Base-by-base conservation (phyloP, 2,797 vertebrate species). In the Artibeus jamaicensis region DNA sequence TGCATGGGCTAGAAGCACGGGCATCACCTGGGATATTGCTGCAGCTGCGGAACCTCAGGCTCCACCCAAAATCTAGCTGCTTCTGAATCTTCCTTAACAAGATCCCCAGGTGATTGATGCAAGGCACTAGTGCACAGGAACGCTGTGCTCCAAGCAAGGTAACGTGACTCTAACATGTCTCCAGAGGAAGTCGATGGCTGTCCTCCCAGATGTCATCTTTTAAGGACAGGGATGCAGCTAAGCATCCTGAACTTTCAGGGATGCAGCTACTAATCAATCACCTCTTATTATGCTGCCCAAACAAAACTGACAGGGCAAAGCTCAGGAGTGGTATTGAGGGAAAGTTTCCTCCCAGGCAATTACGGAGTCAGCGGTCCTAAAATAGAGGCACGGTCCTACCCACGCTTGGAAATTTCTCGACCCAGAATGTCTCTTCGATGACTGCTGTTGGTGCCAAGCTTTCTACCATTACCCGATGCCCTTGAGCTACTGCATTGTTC, bases 281-380 rank as follows among this genome's bases (percentile, higher is more conserved):
- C 67, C 29, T 83, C n/a, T 70, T 3, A 37, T 42, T 85, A 39
- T 89, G 90, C 76, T 89, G 50, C 65, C 55, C 50, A 81, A 73
- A 62, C 39, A 71, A 68, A 73, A 95, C 53, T 6, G 26, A 55
- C 32, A 90, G 48, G 42, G 6, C 34, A 19, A 10, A 70, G 55
- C n/a, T 44, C 59, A 48, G 46, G 32, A 26, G 21, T 32, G 32
- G 34, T 37, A 32, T 7, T 10, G 73, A 73, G 24, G 16, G 86
- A 70, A 19, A 74, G 46, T 76, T 68, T 77, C 57, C 34, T 74
- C 68, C 26, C 29, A 11, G 87, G 57, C 42, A n/a, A 0, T 84
- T 77, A 57, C 87, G 29, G 67, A 55, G 53, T 82, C 26, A 37
- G 18, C 46, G 46, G 15, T 67, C 42, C 46, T 71, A 14, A 24